Base-by-base conservation (phyloP, 2,797 vertebrate genomes). In the Tympanoctomys barrerae region DNA sequence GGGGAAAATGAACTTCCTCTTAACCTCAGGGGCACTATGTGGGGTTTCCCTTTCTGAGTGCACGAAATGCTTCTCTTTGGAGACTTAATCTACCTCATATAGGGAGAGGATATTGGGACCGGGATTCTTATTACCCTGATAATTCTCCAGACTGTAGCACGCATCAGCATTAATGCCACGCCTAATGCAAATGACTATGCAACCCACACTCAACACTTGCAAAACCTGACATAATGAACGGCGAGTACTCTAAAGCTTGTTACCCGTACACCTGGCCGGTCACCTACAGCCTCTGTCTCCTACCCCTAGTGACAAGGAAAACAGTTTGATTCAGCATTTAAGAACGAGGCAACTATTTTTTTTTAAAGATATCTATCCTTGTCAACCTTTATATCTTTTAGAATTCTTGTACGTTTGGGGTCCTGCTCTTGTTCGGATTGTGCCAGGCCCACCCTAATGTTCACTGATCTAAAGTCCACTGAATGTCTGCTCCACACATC, bases 61-160 rank as follows among this genome's bases (percentile, higher is more conserved):
- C 62, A 95, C 5, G 33, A 94, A 95, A 39, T 88, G 93, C 59
- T 92, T 95, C 70, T 95, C n/a, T 95, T 66, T 91, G 61, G 28
- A 95, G 81, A 94, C 39, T 97, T 94, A 90, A 97, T 97, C 89
- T 93, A 96, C 96, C 85, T 95, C 96, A 93, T 54, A 97, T 59
- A 88, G 96, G 73, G 95, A 92, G 54, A 52, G 91, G 82, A 88
- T 84, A 82, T 7, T 81, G 46, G 70, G 78, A 86, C 89, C 16
- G 57, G 70, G 86, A 75, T 93, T 61, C 61, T 88, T 91, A 95
- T 82, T 92, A 64, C 57, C 61, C 91, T 79, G 33, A 70, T 71
- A 93, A 87, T 82, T 91, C 93, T 89, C 83, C 89, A 33, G 79
- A 79, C 95, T 79, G 59, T 75, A 88, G 93, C 87, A 92, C 52